Evolutionary conservation across 2,888 invertebrate species (phyloP).

Genomic region (Agriopis leucophaearia): DNA sequence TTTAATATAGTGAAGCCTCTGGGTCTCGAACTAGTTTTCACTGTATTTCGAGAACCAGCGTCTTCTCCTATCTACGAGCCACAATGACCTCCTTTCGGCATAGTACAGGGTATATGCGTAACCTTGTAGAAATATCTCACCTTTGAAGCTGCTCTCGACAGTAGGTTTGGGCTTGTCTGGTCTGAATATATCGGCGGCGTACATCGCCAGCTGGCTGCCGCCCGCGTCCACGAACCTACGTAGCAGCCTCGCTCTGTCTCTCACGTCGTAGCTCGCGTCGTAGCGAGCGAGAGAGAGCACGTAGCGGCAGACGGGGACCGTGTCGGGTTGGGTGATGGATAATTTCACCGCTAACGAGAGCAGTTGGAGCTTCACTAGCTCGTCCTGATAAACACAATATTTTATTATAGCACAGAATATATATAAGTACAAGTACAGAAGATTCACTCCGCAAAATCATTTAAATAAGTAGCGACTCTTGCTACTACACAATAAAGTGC

Average conservation of each 20-base stretch:
- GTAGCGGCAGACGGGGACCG: conserved; percentile 95
- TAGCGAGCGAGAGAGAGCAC: conserved; percentile 97
- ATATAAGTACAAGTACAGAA: too few species aligned
- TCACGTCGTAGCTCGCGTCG: conserved; percentile 98
- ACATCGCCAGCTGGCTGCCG: conserved; percentile 84
- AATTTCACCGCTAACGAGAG: conserved; percentile 98
- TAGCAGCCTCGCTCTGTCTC: conserved; percentile 97
- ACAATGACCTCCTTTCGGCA: too few species aligned
- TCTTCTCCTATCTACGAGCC: too few species aligned
- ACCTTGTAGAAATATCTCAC: conserved; percentile 66
- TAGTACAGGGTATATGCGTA: too few species aligned
- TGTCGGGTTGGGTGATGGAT: conserved; percentile 94
- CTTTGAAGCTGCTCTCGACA: conserved; percentile 93
- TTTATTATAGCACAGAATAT: too few species aligned
- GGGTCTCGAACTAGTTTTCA: too few species aligned
- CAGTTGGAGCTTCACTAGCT: conserved; percentile 98
- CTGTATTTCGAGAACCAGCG: too few species aligned
- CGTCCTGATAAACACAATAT: too few species aligned
- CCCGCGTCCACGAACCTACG: conserved; percentile 83
- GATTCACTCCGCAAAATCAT: too few species aligned
- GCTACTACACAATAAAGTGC: too few species aligned
- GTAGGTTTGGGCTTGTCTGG: conserved; percentile 97
- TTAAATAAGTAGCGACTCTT: too few species aligned
- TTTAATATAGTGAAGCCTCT: too few species aligned
- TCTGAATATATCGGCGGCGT: conserved; percentile 94